These are phyloP conservation scores for Micronycteris hirsuta DNA, from an alignment of 2,113 vertebrate species.

Conservation along the genomic window DNA sequence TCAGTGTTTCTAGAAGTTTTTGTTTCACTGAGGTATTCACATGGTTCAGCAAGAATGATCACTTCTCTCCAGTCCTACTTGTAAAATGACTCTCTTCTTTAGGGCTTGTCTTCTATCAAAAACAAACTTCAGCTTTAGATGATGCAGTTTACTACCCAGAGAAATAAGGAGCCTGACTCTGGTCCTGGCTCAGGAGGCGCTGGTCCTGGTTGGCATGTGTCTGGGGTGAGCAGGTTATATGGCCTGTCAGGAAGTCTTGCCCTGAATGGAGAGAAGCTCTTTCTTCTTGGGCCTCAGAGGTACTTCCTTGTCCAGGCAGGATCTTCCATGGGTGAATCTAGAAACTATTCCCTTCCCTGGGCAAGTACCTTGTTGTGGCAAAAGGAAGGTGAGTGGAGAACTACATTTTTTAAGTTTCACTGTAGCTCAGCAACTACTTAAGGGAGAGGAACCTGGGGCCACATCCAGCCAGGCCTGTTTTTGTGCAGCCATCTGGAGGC, in stretches of 20 bases:
- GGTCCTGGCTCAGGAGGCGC: background rate
- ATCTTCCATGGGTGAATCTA: background rate
- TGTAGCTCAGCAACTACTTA: too few species aligned
- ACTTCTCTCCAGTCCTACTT: background rate
- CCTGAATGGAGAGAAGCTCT: background rate
- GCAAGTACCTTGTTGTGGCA: background rate
- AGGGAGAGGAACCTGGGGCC: background rate
- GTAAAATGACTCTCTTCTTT: background rate
- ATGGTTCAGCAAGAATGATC: background rate
- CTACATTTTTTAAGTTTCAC: fast-evolving
- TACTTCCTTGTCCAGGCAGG: background rate
- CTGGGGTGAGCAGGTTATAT: background rate
- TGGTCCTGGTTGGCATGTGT: background rate
- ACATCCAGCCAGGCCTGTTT: background rate
- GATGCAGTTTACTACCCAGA: fast-evolving
- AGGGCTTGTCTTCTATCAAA: background rate
- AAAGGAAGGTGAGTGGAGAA: background rate
- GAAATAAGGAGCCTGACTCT: background rate
- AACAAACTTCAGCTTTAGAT: background rate
- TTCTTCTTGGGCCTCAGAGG: background rate
- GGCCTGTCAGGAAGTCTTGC: background rate
- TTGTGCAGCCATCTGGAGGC: background rate
- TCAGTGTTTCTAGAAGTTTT: constrained; percentile 3
- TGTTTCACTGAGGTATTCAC: background rate
- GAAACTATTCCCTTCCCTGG: background rate